These are phyloP conservation scores for Meteorus colon DNA, from an alignment of 2,888 invertebrate genomes.

Conservation along the genomic window DNA sequence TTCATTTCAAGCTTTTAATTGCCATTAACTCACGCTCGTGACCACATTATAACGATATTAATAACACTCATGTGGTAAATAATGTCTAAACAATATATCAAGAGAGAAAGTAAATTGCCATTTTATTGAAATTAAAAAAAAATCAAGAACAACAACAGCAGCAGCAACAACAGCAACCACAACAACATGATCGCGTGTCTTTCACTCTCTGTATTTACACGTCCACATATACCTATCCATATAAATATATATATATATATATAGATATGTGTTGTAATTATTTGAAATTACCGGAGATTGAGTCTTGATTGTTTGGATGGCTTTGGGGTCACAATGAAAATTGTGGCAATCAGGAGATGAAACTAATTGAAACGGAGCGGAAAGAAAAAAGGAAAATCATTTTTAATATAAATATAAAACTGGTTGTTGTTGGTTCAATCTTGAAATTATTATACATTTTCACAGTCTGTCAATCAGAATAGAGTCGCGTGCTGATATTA, in stretches of 20 bases:
- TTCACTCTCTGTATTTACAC: neutral
- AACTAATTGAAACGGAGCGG: constrained; percentile 17
- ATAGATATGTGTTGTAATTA: neutral
- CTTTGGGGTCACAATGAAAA: constrained; percentile 18
- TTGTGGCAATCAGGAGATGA: constrained; percentile 7
- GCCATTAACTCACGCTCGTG: constrained; percentile 34
- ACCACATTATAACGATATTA: constrained; percentile 11
- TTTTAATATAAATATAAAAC: constrained; percentile 30
- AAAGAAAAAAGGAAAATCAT: neutral
- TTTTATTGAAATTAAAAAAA: neutral
- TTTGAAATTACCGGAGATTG: constrained; percentile 21
- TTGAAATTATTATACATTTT: neutral
- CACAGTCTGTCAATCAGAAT: constrained; percentile 45
- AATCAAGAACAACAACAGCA: neutral
- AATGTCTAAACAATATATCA: constrained; percentile 7
- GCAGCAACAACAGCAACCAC: neutral
- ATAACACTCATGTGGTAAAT: neutral
- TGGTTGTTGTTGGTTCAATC: neutral
- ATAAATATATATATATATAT: neutral
- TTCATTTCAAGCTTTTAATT: constrained; percentile 33
- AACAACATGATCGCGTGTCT: constrained; percentile 3
- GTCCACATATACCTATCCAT: neutral
- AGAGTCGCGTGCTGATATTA: constrained; percentile 49
- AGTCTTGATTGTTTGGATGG: constrained; percentile 18
- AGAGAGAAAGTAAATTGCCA: constrained; percentile 8